Conservation (phyloP, 2,797 vertebrate species). For the Meriones psammophilus region DNA sequence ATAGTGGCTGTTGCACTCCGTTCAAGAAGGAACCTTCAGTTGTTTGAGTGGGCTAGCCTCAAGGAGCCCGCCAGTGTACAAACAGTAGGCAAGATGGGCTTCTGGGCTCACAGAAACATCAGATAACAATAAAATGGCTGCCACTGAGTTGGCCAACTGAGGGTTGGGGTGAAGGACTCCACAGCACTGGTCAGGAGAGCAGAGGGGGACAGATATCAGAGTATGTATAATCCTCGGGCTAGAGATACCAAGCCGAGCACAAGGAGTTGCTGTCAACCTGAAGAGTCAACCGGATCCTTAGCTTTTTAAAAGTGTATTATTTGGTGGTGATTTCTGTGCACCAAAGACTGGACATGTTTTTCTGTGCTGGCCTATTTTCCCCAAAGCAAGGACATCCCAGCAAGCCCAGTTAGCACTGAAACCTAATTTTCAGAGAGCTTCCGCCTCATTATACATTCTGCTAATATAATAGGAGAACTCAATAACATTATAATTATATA, state of each 20-base stretch:
- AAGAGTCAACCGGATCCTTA: background rate
- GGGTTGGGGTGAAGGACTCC: background rate
- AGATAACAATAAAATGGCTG: background rate
- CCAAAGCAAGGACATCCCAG: background rate
- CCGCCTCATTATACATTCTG: background rate
- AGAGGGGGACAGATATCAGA: background rate
- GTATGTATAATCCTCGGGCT: background rate
- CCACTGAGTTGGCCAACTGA: background rate
- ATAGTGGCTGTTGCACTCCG: background rate
- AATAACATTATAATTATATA: background rate
- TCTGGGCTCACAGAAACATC: background rate
- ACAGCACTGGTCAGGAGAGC: background rate
- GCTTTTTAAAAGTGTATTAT: background rate
- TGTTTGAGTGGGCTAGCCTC: background rate
- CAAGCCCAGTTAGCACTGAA: conserved; percentile 10
- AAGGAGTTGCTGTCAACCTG: background rate
- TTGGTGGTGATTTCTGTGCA: conserved; percentile 3
- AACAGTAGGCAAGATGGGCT: too few relatives aligned
- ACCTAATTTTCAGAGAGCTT: conserved; percentile 57
- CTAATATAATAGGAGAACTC: background rate
- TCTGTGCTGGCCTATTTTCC: background rate
- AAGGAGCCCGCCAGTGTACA: background rate
- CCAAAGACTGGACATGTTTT: background rate
- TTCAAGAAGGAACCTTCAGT: background rate
- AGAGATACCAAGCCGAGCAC: background rate